These are phyloP conservation scores for Mythimna loreyi DNA, from an alignment of 2,888 invertebrate species.

Conservation along the genomic window DNA sequence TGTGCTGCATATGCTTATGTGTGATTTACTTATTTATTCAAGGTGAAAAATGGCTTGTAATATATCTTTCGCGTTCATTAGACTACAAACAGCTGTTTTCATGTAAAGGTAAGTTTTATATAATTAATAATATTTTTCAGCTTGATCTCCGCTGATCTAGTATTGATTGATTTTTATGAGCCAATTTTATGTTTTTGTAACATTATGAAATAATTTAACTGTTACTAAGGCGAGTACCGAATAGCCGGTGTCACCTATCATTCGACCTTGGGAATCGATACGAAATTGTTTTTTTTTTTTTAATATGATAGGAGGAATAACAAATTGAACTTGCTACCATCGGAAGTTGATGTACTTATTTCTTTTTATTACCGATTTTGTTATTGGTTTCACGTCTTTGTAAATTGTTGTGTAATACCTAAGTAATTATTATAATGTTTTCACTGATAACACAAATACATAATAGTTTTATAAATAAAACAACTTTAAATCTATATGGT, in stretches of 20 bases:
- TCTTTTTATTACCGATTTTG: background rate
- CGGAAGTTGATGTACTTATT: background rate
- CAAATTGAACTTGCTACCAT: background rate
- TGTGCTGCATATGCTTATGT: constrained; percentile 33
- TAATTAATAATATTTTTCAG: background rate
- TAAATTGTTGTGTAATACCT: constrained; percentile 39
- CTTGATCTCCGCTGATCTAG: background rate
- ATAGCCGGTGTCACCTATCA: constrained; percentile 64
- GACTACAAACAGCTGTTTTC: constrained; percentile 81
- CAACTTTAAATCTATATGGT: background rate
- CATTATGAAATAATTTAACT: constrained; percentile 15
- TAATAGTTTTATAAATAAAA: background rate
- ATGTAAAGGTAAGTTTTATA: constrained; percentile 80
- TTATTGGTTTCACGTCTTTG: constrained; percentile 5
- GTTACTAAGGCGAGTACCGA: constrained; percentile 7
- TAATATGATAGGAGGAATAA: background rate
- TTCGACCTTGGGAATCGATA: constrained; percentile 68
- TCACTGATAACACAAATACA: background rate
- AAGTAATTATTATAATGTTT: background rate
- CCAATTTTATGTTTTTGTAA: background rate
- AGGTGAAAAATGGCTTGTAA: constrained; percentile 77
- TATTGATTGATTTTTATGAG: background rate
- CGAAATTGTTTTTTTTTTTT: constrained; percentile 24
- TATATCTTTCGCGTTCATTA: constrained; percentile 61
- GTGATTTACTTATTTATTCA: constrained; percentile 36